phyloP scores from a whole-genome alignment of 1,140 invertebrate genomes.

The Drosophila chauvacae region DNA sequence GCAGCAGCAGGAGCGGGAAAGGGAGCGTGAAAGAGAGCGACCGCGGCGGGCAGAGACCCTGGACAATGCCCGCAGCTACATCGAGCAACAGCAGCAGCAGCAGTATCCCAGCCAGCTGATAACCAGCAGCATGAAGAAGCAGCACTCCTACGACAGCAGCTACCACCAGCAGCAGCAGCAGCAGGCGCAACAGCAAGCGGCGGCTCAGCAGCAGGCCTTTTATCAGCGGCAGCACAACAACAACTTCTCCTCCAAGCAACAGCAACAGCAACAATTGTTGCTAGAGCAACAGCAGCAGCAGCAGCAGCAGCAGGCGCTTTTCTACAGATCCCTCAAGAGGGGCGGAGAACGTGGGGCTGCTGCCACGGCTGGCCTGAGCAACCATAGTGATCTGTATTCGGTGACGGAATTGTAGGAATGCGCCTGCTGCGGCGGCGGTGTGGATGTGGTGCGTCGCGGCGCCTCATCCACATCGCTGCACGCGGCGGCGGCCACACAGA shows the following conservation, averaged over 20 bases:
- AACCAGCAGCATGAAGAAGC: constrained; percentile 72
- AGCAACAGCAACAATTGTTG: constrained; percentile 56
- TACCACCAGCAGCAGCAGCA: constrained; percentile 70
- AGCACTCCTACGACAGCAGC: constrained; percentile 80
- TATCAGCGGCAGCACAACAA: constrained; percentile 73
- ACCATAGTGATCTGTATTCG: constrained; percentile 77
- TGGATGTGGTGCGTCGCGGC: constrained; percentile 82
- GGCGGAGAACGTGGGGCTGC: constrained; percentile 46
- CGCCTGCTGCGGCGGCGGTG: constrained; percentile 84
- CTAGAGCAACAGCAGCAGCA: constrained; percentile 65
- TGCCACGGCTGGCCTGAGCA: constrained; percentile 30
- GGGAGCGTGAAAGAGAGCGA: constrained; percentile 54
- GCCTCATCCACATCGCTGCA: constrained; percentile 70
- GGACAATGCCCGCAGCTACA: constrained; percentile 79
- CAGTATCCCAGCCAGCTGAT: constrained; percentile 50
- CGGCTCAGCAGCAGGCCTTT: constrained; percentile 57
- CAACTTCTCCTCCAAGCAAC: constrained; percentile 60
- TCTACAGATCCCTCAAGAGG: constrained; percentile 81
- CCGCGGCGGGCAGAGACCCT: constrained; percentile 71
- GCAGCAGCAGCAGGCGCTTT: constrained; percentile 57
- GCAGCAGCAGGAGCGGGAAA: constrained; percentile 47
- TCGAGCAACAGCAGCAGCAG: constrained; percentile 56
- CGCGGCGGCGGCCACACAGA: constrained; percentile 69
- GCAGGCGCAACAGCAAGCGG: constrained; percentile 55
- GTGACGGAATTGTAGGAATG: constrained; percentile 84